A percentile compares a stretch with the other conserved stretches of the same genome.
These are phyloP conservation scores for Limanda limanda DNA, from an alignment of 2,113 vertebrate species.

Conservation along the genomic window DNA sequence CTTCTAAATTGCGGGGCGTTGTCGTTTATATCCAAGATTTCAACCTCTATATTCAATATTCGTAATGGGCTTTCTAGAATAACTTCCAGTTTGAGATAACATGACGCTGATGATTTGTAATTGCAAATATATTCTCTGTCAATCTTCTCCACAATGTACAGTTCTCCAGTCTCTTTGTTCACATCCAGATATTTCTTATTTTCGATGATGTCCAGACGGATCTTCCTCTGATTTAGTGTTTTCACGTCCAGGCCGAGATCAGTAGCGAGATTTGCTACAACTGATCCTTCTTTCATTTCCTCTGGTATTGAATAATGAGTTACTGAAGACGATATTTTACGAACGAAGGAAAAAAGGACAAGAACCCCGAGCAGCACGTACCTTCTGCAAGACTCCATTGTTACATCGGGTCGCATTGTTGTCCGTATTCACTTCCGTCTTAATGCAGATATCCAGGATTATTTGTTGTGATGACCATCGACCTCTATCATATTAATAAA, in stretches of 20 bases:
- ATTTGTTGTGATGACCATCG: not conserved
- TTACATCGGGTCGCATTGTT: not conserved
- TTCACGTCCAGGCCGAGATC: constrained; percentile 80
- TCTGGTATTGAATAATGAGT: constrained; percentile 80
- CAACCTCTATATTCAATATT: constrained; percentile 75
- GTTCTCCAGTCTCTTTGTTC: constrained; percentile 63
- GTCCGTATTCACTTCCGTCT: not conserved
- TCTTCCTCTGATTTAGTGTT: constrained; percentile 68
- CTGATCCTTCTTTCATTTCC: constrained; percentile 80
- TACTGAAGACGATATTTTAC: constrained; percentile 8
- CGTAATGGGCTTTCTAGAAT: constrained; percentile 66
- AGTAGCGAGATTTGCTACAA: constrained; percentile 80
- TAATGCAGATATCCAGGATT: rapidly evolving
- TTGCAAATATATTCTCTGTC: constrained; percentile 79
- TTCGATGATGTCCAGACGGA: constrained; percentile 59
- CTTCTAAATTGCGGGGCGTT: constrained; percentile 76
- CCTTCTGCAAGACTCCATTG: constrained; percentile 1
- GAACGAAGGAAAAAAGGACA: too few species aligned
- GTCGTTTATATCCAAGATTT: constrained; percentile 77
- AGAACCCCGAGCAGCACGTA: not conserved
- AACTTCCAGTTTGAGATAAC: constrained; percentile 59
- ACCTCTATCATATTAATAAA: rapidly evolving
- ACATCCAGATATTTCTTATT: constrained; percentile 80
- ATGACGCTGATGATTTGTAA: constrained; percentile 28
- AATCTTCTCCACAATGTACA: constrained; percentile 80